These are phyloP conservation scores for Drosophila ananassae DNA, from an alignment of 1,140 invertebrate genomes.

Conservation along the genomic window DNA sequence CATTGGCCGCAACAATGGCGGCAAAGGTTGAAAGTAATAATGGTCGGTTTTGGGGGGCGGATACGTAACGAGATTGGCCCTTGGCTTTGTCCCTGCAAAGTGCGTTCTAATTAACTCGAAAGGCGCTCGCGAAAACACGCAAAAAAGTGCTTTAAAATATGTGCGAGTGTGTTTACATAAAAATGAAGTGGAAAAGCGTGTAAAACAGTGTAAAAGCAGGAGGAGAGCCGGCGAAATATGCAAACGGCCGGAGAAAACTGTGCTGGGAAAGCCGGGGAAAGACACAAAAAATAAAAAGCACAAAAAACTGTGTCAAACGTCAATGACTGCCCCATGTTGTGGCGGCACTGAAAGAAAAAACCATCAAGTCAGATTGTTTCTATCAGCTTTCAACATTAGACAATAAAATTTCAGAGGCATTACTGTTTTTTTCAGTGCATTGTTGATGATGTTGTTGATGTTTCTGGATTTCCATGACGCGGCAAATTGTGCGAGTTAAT, in stretches of 20 bases:
- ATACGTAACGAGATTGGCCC: constrained; percentile 41
- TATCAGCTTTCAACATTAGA: background rate
- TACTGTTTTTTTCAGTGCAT: background rate
- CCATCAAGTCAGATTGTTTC: background rate
- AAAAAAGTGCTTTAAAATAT: constrained; percentile 68
- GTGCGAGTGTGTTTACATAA: constrained; percentile 56
- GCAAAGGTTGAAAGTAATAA: constrained; percentile 35
- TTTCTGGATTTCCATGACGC: constrained; percentile 51
- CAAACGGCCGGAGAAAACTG: constrained; percentile 58
- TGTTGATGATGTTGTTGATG: constrained; percentile 34
- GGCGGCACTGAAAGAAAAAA: constrained; percentile 3
- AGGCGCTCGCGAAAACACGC: constrained; percentile 44
- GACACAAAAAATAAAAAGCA: constrained; percentile 30
- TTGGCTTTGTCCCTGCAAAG: constrained; percentile 52
- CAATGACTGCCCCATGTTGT: constrained; percentile 58
- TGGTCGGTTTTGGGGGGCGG: constrained; percentile 22
- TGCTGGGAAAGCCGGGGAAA: constrained; percentile 60
- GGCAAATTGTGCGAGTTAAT: constrained; percentile 75
- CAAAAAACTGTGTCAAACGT: constrained; percentile 71
- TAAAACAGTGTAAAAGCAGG: constrained; percentile 50
- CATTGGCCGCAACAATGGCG: constrained; percentile 37
- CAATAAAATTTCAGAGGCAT: background rate
- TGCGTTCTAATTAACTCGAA: constrained; percentile 67
- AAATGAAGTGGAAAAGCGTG: constrained; percentile 69
- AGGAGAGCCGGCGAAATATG: constrained; percentile 30